phyloP scores from a whole-genome alignment of 2,888 invertebrate species.

The Drosophila monieri region DNA sequence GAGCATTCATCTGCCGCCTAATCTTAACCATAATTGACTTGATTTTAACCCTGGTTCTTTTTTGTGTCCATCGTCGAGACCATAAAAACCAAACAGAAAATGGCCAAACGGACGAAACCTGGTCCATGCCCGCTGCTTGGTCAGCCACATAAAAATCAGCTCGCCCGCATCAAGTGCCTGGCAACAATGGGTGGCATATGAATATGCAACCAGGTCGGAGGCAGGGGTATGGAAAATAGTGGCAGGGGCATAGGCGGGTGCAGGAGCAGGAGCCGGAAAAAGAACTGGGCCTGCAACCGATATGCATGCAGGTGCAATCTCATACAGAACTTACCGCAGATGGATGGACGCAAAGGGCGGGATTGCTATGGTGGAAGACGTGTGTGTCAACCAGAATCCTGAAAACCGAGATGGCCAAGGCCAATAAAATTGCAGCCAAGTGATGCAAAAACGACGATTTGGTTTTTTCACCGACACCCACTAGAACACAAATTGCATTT shows the following conservation, averaged over 20 bases:
- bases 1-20: conserved; percentile 37
- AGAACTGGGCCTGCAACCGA: conserved; percentile 44
- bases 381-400: conserved; percentile 62
- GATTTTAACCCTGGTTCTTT: conserved; percentile 18
- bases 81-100: conserved; percentile 67
- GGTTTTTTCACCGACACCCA: conserved; percentile 31
- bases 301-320: conserved; percentile 73
- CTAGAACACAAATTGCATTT: conserved; percentile 66
- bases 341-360: not conserved
- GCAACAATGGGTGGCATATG: conserved; percentile 64
- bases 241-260: not conserved
- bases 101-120: conserved; percentile 60
- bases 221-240: conserved; percentile 14
- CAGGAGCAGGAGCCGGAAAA: conserved; percentile 2
- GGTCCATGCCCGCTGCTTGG: conserved; percentile 45
- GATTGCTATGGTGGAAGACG: conserved; percentile 15
- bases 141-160: conserved; percentile 72
- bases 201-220: conserved; percentile 67
- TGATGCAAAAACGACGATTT: conserved; percentile 56
- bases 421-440: conserved; percentile 69
- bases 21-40: conserved; percentile 14
- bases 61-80: conserved; percentile 26
- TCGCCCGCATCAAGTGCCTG: conserved; percentile 60
- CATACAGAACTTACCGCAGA: conserved; percentile 53
- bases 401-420: conserved; percentile 42